A percentile compares a stretch with the other conserved stretches of the same genome.
These are phyloP conservation scores for Erebia ligea DNA, from an alignment of 2,888 invertebrate species.

Conservation along the genomic window DNA sequence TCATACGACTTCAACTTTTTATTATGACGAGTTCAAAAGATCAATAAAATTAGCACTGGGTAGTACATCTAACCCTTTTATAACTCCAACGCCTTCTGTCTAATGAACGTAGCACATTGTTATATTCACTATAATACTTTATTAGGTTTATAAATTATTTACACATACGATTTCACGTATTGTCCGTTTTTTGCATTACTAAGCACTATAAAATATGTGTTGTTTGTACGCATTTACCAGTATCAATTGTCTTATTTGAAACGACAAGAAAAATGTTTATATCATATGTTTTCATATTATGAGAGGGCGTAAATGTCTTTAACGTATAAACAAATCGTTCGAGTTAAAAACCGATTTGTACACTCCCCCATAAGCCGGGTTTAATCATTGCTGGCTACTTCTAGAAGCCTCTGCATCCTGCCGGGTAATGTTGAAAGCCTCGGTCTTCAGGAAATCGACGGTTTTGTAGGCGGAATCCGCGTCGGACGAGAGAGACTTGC, in stretches of 20 bases:
- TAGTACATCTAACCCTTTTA: no score
- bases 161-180: not conserved
- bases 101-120: no score
- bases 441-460: constrained; percentile 96
- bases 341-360: constrained; percentile 35
- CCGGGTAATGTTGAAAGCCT: constrained; percentile 94
- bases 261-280: not conserved
- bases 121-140: constrained; percentile 8
- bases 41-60: no score
- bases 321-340: constrained; percentile 33
- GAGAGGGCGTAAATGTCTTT: constrained; percentile 15
- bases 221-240: not conserved
- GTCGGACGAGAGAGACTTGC: constrained; percentile 56
- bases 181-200: not conserved
- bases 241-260: not conserved
- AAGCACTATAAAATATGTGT: not conserved
- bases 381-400: constrained; percentile 50
- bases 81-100: no score
- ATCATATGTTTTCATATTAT: not conserved
- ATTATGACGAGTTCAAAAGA: no score
- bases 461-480: constrained; percentile 90
- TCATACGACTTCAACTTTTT: no score
- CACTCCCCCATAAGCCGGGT: constrained; percentile 26
- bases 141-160: constrained; percentile 4
- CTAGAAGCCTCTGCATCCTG: constrained; percentile 90